Base-by-base conservation (phyloP, 1,140 invertebrate species). In the Procambarus clarkii region DNA sequence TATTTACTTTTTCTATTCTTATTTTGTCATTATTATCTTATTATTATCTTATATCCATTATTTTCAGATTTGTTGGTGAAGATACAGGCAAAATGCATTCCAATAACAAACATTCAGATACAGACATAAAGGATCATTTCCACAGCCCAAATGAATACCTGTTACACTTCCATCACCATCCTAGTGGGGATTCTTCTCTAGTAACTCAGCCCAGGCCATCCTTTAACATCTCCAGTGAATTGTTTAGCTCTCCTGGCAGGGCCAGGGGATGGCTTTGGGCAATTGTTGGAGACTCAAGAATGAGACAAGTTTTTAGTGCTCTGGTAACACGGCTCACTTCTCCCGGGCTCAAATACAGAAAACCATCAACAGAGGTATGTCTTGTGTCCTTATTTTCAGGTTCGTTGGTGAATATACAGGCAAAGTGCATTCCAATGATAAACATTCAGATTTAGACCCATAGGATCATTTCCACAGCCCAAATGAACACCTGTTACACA, bases 261-360 rank as follows among this genome's bases (percentile, higher is more conserved):
- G 5, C 21, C 21, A 34, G 7, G n/a, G 69, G 69, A 50, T 82
- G 80, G 80, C 21, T 74, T 34, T 91, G 89, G 89, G 89, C 48
- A 45, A 3, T 91, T 21, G 77, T 71, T 69, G 89, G 89, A 9
- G 89, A 91, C 54, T 91, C 89, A 34, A 54, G 89, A 24, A 50
- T 91, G 89, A 74, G 89, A 18, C 89, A 91, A 54, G 45, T 91
- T 50, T 91, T 91, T 82, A 91, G 89, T 21, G 89, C 82, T 50
- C 15, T 91, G 24, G 82, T 91, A 71, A 74, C 50, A 9, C 50
- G 3, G 50, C 7, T 71, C 80, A 9, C 48, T 13, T 45, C 80
- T 45, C 89, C 89, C 3, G 86, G 89, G 69, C 58, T 91, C 21
- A 77, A 79, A 50, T 91, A 91, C 83, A 91, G 45, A 58, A 91